Evolutionary conservation across 2,888 invertebrate species (phyloP), one percentile per base, ranked within the genome.

Genomic region (Stenichneumon culpator): DNA sequence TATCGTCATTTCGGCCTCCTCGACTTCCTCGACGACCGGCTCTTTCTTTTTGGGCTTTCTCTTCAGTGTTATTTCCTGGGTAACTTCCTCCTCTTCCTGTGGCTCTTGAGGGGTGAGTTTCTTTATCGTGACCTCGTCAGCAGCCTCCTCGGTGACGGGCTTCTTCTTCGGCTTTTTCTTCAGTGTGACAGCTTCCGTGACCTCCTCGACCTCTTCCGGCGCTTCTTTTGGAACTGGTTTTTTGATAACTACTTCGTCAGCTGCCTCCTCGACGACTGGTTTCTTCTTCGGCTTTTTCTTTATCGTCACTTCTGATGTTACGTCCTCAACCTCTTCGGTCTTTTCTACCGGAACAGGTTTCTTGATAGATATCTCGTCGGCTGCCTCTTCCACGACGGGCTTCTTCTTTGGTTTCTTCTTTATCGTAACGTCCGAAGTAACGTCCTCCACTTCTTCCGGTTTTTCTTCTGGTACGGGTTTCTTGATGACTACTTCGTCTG

Each of bases 401-500:
- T 95, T 95, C n/a, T 94, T 90, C 88, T 94, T 94, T 9, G 94
- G 93, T 87, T 94, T 94, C 86, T 94, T 94, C 89, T 93, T 94
- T 57, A 95, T 92, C 14, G 93, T 94, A 47, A 95, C 93, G 86
- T 95, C 94, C 88, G 95, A 94, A 39, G 95, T 75, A n/a, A 88
- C 78, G 36, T 88, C 86, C 72, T 91, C 89, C 0, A 84, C 83
- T 39, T 81, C 79, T 32, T 84, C 72, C 2, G 73, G 81, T 39
- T 81, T 85, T 54, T 89, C 89, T 39, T 73, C 82, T 28, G 90
- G 90, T 19, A 88, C 81, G 19, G 90, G 87, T 65, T 88, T 90
- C 73, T 89, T 87, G 65, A 90, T 80, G 0, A 92, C 91, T 22
- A 94, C 90, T 84, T 94, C 94, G 4, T 94, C 94, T 1, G 90